Percentiles rank a stretch among this genome's conserved stretches.
These are phyloP conservation scores for Anoplolepis gracilipes DNA, from an alignment of 1,140 invertebrate genomes.

Conservation along the genomic window DNA sequence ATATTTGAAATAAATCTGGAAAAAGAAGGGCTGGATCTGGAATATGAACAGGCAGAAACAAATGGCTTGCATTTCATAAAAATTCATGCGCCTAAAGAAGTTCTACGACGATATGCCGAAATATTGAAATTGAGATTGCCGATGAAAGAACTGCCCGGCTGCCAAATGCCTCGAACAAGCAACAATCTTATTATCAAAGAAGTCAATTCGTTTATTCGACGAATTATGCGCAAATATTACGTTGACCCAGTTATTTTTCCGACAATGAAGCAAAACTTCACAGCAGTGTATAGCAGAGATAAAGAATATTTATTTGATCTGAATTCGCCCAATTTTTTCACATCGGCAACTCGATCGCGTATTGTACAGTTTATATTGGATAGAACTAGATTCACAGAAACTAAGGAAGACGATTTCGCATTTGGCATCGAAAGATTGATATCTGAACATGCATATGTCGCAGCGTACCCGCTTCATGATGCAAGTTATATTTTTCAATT, in stretches of 20 bases:
- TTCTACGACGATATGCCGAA: constrained; percentile 96
- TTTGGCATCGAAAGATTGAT: constrained; percentile 95
- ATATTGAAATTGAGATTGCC: constrained; percentile 97
- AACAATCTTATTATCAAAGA: constrained; percentile 88
- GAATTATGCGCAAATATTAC: constrained; percentile 88
- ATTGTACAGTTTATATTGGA: constrained; percentile 97
- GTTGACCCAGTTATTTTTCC: constrained; percentile 90
- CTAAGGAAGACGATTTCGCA: constrained; percentile 89
- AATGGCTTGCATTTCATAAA: constrained; percentile 90
- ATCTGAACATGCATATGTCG: constrained; percentile 91
- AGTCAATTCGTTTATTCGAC: constrained; percentile 87
- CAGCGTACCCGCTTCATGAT: constrained; percentile 97
- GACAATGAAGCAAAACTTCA: constrained; percentile 90
- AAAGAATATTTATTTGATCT: constrained; percentile 96
- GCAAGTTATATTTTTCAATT: constrained; percentile 86
- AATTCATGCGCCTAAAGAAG: constrained; percentile 94
- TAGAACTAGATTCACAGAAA: constrained; percentile 92
- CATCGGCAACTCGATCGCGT: constrained; percentile 92
- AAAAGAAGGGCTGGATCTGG: constrained; percentile 89
- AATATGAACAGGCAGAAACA: constrained; percentile 88
- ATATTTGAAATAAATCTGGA: constrained; percentile 90
- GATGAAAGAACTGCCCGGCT: constrained; percentile 93
- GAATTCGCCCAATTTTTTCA: constrained; percentile 93
- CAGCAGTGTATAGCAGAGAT: constrained; percentile 94
- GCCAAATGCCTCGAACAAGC: constrained; percentile 87